phyloP scores from a whole-genome alignment of 2,113 vertebrate species.

The Nothoprocta pentlandii region DNA sequence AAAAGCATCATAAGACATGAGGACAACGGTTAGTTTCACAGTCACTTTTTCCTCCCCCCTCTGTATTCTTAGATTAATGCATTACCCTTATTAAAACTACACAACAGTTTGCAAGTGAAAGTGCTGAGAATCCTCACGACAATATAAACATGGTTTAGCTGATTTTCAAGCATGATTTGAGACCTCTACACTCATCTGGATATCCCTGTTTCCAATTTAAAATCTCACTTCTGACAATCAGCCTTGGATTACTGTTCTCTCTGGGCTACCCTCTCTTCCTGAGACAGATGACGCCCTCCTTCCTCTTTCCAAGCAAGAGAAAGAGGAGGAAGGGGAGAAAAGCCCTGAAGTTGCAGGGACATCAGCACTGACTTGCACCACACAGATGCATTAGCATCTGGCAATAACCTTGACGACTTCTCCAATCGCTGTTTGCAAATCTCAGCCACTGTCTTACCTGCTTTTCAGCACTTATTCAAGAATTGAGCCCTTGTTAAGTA shows the following conservation, averaged over 20 bases:
- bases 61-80: not conserved
- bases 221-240: not conserved
- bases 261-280: not conserved
- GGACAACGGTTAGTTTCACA: not conserved
- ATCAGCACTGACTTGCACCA: not conserved
- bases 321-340: not conserved
- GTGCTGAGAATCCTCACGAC: not conserved
- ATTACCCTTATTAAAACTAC: not conserved
- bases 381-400: not conserved
- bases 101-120: not conserved
- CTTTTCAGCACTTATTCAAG: not conserved
- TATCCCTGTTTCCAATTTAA: not conserved
- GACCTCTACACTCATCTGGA: not conserved
- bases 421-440: not conserved
- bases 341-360: not conserved
- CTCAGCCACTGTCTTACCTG: not conserved
- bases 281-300: not conserved
- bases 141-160: not conserved
- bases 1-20: not conserved
- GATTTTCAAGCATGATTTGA: not conserved
- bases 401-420: not conserved
- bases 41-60: not conserved
- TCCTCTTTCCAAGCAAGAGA: not conserved
- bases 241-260: not conserved
- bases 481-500: not conserved